A percentile compares a stretch with the other conserved stretches of the same genome.
phyloP scores from a whole-genome alignment of 2,888 invertebrate genomes.

The Malthinus seriepunctatus region DNA sequence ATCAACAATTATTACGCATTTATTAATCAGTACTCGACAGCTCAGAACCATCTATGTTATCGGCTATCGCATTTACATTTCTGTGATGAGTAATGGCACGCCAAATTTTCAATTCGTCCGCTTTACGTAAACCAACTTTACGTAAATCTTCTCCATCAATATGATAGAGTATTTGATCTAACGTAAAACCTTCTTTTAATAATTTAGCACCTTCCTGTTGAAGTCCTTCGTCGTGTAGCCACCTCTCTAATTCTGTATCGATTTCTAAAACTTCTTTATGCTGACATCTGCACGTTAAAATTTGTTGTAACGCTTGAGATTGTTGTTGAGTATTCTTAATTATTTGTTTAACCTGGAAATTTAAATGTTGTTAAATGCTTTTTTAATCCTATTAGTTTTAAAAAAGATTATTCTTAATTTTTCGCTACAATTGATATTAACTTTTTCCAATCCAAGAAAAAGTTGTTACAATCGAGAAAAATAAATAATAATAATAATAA shows the following conservation, averaged over 20 bases:
- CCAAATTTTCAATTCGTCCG: conserved; percentile 85
- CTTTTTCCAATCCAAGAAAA: too few relatives aligned
- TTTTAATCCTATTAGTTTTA: neutral
- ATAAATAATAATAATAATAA: too few relatives aligned
- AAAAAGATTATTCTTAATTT: too few relatives aligned
- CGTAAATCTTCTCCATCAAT: conserved; percentile 83
- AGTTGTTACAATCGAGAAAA: too few relatives aligned
- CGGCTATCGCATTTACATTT: neutral
- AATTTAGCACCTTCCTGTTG: conserved; percentile 71
- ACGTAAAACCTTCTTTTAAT: conserved; percentile 73
- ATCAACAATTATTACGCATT: neutral
- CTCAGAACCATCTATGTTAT: neutral
- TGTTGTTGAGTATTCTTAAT: conserved; percentile 42
- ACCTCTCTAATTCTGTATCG: conserved; percentile 67
- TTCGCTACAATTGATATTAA: too few relatives aligned
- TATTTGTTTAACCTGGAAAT: conserved; percentile 43
- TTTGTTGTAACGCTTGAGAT: conserved; percentile 37
- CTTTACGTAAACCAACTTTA: conserved; percentile 77
- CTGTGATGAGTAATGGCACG: conserved; percentile 72
- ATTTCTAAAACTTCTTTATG: conserved; percentile 50
- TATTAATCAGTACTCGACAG: conserved; percentile 1
- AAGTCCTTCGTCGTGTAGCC: conserved; percentile 72
- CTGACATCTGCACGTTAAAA: conserved; percentile 45
- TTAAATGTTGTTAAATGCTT: neutral
- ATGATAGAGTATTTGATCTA: conserved; percentile 77